phyloP scores from a whole-genome alignment of 2,797 vertebrate genomes.

The Propithecus deckenii region DNA sequence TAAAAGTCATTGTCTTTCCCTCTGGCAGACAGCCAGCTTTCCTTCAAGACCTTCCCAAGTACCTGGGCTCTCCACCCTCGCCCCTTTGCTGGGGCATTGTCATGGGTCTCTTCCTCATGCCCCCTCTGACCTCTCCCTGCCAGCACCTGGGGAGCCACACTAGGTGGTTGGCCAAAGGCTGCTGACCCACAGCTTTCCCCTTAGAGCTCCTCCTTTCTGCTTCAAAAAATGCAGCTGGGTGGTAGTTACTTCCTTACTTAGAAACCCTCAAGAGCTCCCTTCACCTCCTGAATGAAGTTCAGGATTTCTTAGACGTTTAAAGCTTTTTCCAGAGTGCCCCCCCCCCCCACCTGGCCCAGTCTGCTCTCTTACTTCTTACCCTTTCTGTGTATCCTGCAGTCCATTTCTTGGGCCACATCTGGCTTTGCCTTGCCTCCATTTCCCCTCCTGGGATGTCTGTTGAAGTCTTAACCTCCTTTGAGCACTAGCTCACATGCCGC shows the following conservation, averaged over 20 bases:
- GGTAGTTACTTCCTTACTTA: not conserved
- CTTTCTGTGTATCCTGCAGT: not conserved
- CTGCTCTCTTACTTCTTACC: not conserved
- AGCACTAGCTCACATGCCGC: not conserved
- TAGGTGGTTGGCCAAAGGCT: not conserved
- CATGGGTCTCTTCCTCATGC: not conserved
- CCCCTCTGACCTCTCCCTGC: rapidly evolving
- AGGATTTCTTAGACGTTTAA: not conserved
- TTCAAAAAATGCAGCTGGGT: not conserved
- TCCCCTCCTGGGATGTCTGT: not conserved
- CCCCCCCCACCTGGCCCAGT: not conserved
- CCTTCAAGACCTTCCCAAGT: not conserved
- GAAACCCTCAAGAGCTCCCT: not conserved
- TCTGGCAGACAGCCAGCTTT: not conserved
- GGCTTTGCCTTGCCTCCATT: not conserved
- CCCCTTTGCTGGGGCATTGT: not conserved
- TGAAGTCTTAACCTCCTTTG: not conserved
- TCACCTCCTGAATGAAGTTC: not conserved
- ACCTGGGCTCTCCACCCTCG: not conserved
- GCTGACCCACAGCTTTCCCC: not conserved
- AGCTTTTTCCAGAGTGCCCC: not conserved
- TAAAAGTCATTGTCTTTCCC: not conserved
- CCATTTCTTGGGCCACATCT: not conserved
- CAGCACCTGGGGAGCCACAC: not conserved
- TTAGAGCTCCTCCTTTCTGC: not conserved